Percentiles rank a stretch among this genome's conserved stretches.
Conservation (phyloP, 2,888 invertebrate genomes). For the Mycalesis mineus region DNA sequence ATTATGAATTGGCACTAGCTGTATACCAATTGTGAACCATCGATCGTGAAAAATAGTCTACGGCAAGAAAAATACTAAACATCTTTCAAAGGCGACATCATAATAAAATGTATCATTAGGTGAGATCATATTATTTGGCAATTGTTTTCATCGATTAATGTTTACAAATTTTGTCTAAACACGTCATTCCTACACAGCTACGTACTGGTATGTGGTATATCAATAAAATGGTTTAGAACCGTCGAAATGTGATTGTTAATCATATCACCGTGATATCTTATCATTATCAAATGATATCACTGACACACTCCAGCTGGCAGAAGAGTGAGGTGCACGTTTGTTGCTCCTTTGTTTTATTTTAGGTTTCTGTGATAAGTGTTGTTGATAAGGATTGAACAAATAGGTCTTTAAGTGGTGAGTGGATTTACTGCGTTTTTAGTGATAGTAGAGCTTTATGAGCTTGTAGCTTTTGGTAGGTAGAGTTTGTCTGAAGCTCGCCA, state of each 20-base stretch:
- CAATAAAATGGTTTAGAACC: slow-evolving; percentile 9
- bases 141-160: too few relatives aligned
- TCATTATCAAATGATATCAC: slow-evolving; percentile 36
- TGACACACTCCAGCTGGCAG: slow-evolving; percentile 33
- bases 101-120: too few relatives aligned
- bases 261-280: slow-evolving; percentile 33
- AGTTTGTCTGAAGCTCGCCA: too few relatives aligned
- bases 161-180: not conserved
- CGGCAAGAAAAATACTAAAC: too few relatives aligned
- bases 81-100: too few relatives aligned
- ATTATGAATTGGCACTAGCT: too few relatives aligned
- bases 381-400: slow-evolving; percentile 22
- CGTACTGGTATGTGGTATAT: too few relatives aligned
- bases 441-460: too few relatives aligned
- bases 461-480: too few relatives aligned
- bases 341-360: slow-evolving; percentile 19
- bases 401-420: not conserved
- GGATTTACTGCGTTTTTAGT: not conserved
- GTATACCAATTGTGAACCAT: too few relatives aligned
- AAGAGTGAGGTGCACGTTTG: slow-evolving; percentile 32
- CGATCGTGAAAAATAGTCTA: too few relatives aligned
- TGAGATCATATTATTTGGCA: too few relatives aligned
- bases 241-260: slow-evolving; percentile 33
- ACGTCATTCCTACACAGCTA: not conserved
- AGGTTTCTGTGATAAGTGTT: slow-evolving; percentile 19